Base-by-base conservation (phyloP, 2,113 vertebrate species). In the Merops nubicus region DNA sequence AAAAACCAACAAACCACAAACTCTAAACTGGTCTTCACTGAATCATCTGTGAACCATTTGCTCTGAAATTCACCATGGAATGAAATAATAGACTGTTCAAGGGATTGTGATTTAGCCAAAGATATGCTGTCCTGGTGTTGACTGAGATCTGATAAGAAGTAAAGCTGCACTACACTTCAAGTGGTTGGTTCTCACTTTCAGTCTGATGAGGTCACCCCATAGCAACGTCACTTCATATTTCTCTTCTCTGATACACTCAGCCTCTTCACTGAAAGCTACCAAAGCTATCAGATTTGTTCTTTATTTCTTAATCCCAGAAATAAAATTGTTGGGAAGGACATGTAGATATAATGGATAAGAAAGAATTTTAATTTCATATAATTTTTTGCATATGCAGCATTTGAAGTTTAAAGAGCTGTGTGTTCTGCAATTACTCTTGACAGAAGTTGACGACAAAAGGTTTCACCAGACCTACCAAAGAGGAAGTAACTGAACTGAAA, bases 141-240 rank as follows among this genome's bases (percentile, higher is more conserved):
- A 21, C 47, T 77, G 85, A 94, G 60, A 89, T 88, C 70, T 89
- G 81, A 65, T 72, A 85, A 97, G 53, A 40, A 63, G 43, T 22
- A 81, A 76, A 96, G 31, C 60, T 68, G 5, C 9, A 59, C 34
- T 86, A 19, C 43, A 26, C 67, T 86, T 83, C 26, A 36, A 76
- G 70, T 60, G 6, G 8, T 60, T 63, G 50, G n/a, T 87, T 95
- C 51, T 93, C 95, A 75, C 88, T 94, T 95, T 92, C 64, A 68
- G 4, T 67, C 28, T 89, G 80, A 15, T 53, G 64, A 94, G 74
- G 64, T 93, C 80, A 91, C 38, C 17, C 31, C 23, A 50, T n/a
- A 83, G 45, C 14, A 53, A 93, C 45, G 54, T 59, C 57, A 68
- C 69, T 93, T 85, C 45, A 62, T 63, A 63, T 80, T 94, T 95